Evolutionary conservation across 2,113 vertebrate species (phyloP), one percentile per base, ranked within the genome.

Genomic region (Xerus inauris): DNA sequence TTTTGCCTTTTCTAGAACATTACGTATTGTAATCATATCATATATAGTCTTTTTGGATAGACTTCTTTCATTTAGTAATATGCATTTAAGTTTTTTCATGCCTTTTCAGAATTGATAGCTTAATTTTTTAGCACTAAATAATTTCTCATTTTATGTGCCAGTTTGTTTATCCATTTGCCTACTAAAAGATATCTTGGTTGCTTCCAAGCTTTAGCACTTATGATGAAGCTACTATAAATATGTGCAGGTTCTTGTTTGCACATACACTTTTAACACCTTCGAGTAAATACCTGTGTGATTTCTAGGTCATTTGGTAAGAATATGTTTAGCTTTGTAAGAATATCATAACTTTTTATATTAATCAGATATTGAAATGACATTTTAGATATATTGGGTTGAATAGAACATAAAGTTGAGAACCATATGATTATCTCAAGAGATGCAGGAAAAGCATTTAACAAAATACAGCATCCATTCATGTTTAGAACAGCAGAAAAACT

Each of bases 291-390:
- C 38, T 22, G 14, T 42, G 59, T 76, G 45, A 77, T 24, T 71
- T 51, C 54, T 80, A 30, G 40, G 59, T 47, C 30, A 62, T 47
- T 49, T 4, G 28, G 32, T 24, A 69, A 80, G 49, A 59, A 59
- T n/a, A n/a, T 65, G 19, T 69, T 47, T 87, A 47, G 49, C 83
- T 93, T 30, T 47, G 49, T 32, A 38, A 80, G 38, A 71, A 87
- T 42, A 11, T 93, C 16, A 86, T 49, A 81, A 54, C 20, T 77
- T 91, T 87, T 80, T 82, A 75, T 71, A 73, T 92, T 91, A 67
- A 49, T 51, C 67, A 40, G 30, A 64, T 49, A 42, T 38, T 83
- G 38, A 83, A 87, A 91, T 65, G 22, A 81, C 80, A 57, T 24
- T 22, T 57, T 20, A 57, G 54, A 22, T 57, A 8, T 57, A 57